A percentile compares a stretch with the other conserved stretches of the same genome.
Evolutionary conservation across 2,888 invertebrate species (phyloP).

Genomic region (Drosophila lacicola): DNA sequence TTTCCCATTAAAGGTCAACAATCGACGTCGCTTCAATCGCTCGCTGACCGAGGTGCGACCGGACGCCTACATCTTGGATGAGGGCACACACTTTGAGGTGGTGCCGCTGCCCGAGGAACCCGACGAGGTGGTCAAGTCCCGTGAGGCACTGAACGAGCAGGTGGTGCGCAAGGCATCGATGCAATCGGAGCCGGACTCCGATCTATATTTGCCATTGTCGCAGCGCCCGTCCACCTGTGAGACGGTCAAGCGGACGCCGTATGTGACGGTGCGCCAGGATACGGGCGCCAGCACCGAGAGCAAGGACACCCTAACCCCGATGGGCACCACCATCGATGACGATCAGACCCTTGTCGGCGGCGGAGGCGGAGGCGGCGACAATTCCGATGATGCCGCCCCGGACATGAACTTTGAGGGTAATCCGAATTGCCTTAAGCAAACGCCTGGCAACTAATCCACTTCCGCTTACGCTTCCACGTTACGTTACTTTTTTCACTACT

Average conservation of each 20-base stretch:
- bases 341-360: conserved; percentile 83
- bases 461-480: conserved; percentile 5
- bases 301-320: conserved; percentile 84
- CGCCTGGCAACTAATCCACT: conserved; percentile 23
- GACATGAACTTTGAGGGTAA: conserved; percentile 85
- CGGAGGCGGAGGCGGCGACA: conserved; percentile 82
- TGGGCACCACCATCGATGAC: conserved; percentile 83
- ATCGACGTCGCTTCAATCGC: conserved; percentile 86
- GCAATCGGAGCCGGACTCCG: conserved; percentile 84
- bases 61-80: conserved; percentile 87
- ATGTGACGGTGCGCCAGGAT: conserved; percentile 84
- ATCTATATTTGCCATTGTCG: conserved; percentile 81
- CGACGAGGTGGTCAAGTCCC: conserved; percentile 85
- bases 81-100: conserved; percentile 88
- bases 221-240: conserved; percentile 84
- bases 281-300: conserved; percentile 85
- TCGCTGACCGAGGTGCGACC: conserved; percentile 89
- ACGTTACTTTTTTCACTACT: conserved; percentile 23
- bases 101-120: conserved; percentile 89
- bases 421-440: conserved; percentile 21
- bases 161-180: conserved; percentile 83
- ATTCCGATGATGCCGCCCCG: conserved; percentile 83
- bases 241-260: conserved; percentile 83
- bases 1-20: conserved; percentile 72
- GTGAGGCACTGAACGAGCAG: conserved; percentile 83